Conservation (phyloP, 2,888 invertebrate species). For the Sarcophaga variegata region DNA sequence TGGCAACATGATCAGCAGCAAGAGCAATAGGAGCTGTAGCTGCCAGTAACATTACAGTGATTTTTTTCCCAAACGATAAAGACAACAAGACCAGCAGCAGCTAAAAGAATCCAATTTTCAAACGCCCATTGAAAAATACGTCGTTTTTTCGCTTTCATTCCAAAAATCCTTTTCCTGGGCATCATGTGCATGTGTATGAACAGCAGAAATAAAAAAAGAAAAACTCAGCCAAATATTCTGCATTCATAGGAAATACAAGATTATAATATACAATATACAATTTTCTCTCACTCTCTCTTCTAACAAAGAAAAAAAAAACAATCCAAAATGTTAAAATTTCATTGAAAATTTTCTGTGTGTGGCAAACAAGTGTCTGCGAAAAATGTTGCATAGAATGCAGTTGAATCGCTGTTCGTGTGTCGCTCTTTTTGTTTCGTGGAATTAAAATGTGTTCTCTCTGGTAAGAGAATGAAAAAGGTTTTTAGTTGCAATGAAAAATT, state of each 20-base stretch:
- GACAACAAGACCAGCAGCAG: conserved; percentile 25
- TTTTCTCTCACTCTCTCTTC: conserved; percentile 25
- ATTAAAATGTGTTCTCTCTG: too few species aligned
- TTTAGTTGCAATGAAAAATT: too few species aligned
- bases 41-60: conserved; percentile 78
- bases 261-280: too few species aligned
- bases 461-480: too few species aligned
- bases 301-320: conserved; percentile 44
- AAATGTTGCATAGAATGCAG: conserved; percentile 8
- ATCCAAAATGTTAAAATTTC: conserved; percentile 5
- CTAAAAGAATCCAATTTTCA: conserved; percentile 70
- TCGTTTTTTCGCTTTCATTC: background rate
- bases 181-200: background rate
- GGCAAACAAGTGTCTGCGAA: background rate
- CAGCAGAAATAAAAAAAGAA: conserved; percentile 5
- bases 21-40: conserved; percentile 45
- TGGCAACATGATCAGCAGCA: conserved; percentile 20
- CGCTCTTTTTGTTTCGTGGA: too few species aligned
- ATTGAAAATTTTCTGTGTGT: conserved; percentile 35
- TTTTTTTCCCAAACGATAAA: conserved; percentile 72
- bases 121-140: conserved; percentile 68
- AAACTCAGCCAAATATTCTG: conserved; percentile 22
- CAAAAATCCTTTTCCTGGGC: conserved; percentile 19
- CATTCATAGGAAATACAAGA: conserved; percentile 29
- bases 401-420: background rate